Conservation (phyloP, 2,113 vertebrate genomes). For the Caranx melampygus region DNA sequence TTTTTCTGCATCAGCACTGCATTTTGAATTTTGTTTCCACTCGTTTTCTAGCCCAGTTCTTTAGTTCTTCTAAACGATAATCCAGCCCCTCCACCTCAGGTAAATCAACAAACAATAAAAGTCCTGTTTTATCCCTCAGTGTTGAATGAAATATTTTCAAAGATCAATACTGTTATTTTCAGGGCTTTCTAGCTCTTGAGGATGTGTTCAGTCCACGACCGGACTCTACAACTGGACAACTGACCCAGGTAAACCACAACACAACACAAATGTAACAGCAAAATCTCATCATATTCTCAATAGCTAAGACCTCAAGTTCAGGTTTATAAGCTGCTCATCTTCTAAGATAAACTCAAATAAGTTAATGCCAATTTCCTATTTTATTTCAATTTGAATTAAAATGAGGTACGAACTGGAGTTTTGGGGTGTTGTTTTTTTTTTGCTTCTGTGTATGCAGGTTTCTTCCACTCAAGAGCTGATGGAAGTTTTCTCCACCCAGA, state of each 20-base stretch:
- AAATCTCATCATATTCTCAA: too few relatives aligned
- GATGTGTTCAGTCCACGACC: conserved; percentile 44
- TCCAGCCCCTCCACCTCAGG: conserved; percentile 27
- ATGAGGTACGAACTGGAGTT: not conserved
- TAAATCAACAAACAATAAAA: conserved; percentile 13
- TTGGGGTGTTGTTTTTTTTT: not conserved
- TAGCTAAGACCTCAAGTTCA: too few relatives aligned
- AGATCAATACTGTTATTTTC: not conserved
- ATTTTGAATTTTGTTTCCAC: not conserved
- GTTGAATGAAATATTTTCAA: too few relatives aligned
- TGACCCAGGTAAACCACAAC: conserved; percentile 43
- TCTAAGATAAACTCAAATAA: too few relatives aligned
- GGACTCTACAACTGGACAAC: not conserved
- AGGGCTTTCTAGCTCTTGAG: conserved; percentile 38
- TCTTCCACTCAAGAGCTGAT: conserved; percentile 59
- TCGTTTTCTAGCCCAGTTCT: conserved; percentile 26
- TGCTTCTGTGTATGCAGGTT: conserved; percentile 37
- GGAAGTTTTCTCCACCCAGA: conserved; percentile 61
- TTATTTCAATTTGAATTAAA: not conserved
- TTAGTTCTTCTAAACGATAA: conserved; percentile 55
- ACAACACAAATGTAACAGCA: not conserved
- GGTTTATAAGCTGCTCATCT: too few relatives aligned
- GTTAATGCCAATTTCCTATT: too few relatives aligned
- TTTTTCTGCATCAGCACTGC: not conserved
- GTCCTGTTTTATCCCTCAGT: too few relatives aligned